Percentiles rank a stretch among this genome's conserved stretches.
Evolutionary conservation across 2,113 vertebrate genomes (phyloP).

Genomic region (Chinchilla lanigera): DNA sequence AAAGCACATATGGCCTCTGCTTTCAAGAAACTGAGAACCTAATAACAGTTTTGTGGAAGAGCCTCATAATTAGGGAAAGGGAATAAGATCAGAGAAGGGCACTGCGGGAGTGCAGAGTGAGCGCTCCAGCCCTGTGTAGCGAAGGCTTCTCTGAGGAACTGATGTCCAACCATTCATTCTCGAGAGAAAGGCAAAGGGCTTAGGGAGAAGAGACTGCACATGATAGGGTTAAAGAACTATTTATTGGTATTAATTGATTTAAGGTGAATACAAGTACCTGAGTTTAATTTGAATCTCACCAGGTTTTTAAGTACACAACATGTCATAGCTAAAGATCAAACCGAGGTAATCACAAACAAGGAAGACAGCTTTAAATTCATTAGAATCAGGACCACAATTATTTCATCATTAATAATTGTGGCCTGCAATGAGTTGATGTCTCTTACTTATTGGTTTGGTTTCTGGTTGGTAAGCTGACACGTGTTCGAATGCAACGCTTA

Average conservation of each 20-base stretch:
- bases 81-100: neutral
- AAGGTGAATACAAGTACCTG: constrained; percentile 8
- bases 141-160: neutral
- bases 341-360: neutral
- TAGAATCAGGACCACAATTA: neutral
- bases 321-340: neutral
- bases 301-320: neutral
- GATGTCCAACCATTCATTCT: neutral
- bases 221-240: neutral
- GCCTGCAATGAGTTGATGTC: neutral
- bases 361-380: neutral
- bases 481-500: neutral
- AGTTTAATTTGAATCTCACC: neutral
- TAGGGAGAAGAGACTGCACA: neutral
- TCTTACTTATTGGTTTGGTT: neutral
- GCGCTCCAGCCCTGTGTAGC: neutral
- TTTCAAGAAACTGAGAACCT: neutral
- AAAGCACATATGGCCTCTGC: neutral
- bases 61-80: neutral
- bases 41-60: neutral
- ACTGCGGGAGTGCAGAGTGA: neutral
- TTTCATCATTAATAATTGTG: neutral
- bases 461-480: neutral
- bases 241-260: constrained; percentile 8
- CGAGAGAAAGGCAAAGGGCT: neutral